Conservation (phyloP, 2,797 vertebrate species). For the Gobio occitaniae region DNA sequence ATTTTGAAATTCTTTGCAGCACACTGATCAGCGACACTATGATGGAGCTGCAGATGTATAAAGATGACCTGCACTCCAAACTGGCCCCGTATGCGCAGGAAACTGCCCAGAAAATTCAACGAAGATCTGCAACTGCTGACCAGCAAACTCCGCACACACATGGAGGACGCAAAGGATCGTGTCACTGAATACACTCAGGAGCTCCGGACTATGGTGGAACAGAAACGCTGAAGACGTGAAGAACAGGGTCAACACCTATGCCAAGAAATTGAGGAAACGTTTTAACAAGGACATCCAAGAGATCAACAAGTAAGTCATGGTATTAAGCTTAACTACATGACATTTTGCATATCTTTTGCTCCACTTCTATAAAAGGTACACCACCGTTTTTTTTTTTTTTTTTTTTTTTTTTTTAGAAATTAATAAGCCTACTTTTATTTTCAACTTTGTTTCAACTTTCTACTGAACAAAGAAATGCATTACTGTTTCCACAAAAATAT, state of each 20-base stretch:
- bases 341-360: background rate
- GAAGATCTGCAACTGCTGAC: conserved; percentile 73
- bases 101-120: conserved; percentile 58
- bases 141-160: conserved; percentile 67
- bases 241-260: conserved; percentile 68
- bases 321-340: background rate
- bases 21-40: conserved; percentile 79
- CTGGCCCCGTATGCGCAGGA: conserved; percentile 73
- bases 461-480: background rate
- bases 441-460: background rate
- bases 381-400: background rate
- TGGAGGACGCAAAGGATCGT: conserved; percentile 73
- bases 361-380: background rate
- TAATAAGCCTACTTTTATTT: no score
- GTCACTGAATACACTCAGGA: conserved; percentile 77
- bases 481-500: background rate
- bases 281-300: conserved; percentile 79
- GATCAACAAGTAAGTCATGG: conserved; percentile 75
- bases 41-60: conserved; percentile 76
- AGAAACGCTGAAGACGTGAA: conserved; percentile 76
- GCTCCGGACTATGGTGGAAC: conserved; percentile 77
- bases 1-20: conserved; percentile 61
- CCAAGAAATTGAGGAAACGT: conserved; percentile 83
- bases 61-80: conserved; percentile 72
- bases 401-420: background rate